Base-by-base conservation (phyloP, 2,888 invertebrate species). In the Cantharis rufa region DNA sequence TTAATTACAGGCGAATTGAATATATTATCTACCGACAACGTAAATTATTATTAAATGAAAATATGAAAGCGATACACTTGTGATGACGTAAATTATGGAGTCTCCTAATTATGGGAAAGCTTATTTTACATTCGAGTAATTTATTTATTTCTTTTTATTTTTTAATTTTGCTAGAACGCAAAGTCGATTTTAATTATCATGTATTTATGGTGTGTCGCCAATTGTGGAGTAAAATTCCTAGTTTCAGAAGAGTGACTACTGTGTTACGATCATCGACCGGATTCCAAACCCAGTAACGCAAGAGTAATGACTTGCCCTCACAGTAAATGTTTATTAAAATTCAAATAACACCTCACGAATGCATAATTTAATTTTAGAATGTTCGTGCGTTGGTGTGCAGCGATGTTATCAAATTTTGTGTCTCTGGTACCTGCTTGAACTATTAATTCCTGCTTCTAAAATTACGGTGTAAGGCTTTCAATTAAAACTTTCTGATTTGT, bases 241-340 rank as follows among this genome's bases (percentile, higher is more conserved):
- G 64, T 21, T 21, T 66, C n/a, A 66, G n/a, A 66, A 66, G 64
- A n/a, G 64, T 82, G 82, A 84, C 84, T 85, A 84, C 85, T 81
- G 85, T 84, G 83, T 85, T 85, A 85, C 84, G 84, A 81, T 79
- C 78, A 82, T 83, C 83, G 80, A 80, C 82, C 78, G 82, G 81
- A 82, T 82, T 83, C 82, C 81, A 83, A 81, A 80, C 80, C 79
- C 80, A 81, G 80, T 66, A 66, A 66, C 77, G 78, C 80, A 82
- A 82, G 79, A 81, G 80, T 80, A 82, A 81, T 72, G 77, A 77
- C 77, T 77, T 70, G 68, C 62, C 76, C 73, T 77, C 77, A 62
- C 69, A 63, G 69, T 71, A 69, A 74, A 69, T 71, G 63, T 71
- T 70, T 74, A 77, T 77, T 77, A 73, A 77, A 77, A 77, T 77